Evolutionary conservation across 2,888 invertebrate species (phyloP), one percentile per base, ranked within the genome.

Genomic region (Volucella inanis): DNA sequence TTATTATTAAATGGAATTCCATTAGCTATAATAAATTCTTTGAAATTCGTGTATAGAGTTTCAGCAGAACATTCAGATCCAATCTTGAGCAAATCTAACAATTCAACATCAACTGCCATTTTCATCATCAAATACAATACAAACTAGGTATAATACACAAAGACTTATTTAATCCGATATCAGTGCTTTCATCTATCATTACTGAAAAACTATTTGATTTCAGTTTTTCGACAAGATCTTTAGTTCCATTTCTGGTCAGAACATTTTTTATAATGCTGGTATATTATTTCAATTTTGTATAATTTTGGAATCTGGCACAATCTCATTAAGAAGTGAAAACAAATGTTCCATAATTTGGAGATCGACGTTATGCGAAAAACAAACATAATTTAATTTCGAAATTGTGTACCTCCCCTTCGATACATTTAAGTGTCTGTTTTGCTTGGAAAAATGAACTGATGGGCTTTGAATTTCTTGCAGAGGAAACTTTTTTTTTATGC

Each of bases 261-360:
- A 72, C 54, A 62, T 61, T 72, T 61, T 71, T 72, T 41, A 72
- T 72, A 12, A 72, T 62, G 45, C 54, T 62, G 22, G 72, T 54
- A 62, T 45, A 71, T 41, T 74, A 55, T 62, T 64, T 39, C n/a
- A 43, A 55, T 47, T 55, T 55, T 64, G 18, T 11, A 74, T 22
- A 12, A 74, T 74, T 64, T 64, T 64, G 3, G 64, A 76, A 54
- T 61, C 76, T 6, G 54, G 47, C 8, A 68, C 75, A 31, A 65
- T 67, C n/a, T 22, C n/a, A 3, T 67, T 75, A n/a, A 61, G 50
- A 59, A 76, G 31, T 45, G 61, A 61, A 11, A 68, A n/a, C n/a
- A 68, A 68, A 11, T 77, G 76, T 1, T 61, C 45, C 6, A 75
- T 57, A 31, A 67, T 14, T 52, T 76, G 59, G 2, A 74, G 22